These are phyloP conservation scores for Gavialis gangeticus DNA, from an alignment of 2,113 vertebrate genomes.

Conservation along the genomic window DNA sequence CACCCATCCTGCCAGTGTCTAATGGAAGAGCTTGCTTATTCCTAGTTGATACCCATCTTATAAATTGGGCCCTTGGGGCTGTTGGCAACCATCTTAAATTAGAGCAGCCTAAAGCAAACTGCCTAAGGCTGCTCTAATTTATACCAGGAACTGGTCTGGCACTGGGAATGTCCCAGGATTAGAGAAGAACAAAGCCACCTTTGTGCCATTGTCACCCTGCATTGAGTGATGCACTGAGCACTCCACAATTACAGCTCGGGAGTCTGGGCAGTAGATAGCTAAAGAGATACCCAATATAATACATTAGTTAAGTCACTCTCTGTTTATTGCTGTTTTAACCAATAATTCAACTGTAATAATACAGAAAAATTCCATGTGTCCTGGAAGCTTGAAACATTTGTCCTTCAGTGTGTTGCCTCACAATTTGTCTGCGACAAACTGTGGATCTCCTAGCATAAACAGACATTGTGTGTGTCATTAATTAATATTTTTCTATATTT, in stretches of 20 bases:
- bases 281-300: background rate
- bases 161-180: background rate
- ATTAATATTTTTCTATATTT: slow-evolving; percentile 3
- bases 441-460: background rate
- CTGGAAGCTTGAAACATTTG: background rate
- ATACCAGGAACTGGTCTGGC: background rate
- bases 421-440: background rate
- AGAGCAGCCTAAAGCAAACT: slow-evolving; percentile 25
- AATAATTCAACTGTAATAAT: background rate
- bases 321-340: background rate
- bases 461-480: background rate
- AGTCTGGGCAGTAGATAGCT: background rate
- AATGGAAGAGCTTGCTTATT: background rate
- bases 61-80: slow-evolving; percentile 19
- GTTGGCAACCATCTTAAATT: slow-evolving; percentile 33
- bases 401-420: background rate
- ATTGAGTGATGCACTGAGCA: background rate
- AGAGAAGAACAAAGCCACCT: background rate
- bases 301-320: background rate
- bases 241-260: background rate
- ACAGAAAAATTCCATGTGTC: background rate
- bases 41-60: slow-evolving; percentile 32
- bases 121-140: slow-evolving; percentile 35
- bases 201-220: background rate
- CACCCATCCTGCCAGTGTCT: background rate